These are phyloP conservation scores for Hymenochirus boettgeri DNA, from an alignment of 2,113 vertebrate species.

Conservation along the genomic window DNA sequence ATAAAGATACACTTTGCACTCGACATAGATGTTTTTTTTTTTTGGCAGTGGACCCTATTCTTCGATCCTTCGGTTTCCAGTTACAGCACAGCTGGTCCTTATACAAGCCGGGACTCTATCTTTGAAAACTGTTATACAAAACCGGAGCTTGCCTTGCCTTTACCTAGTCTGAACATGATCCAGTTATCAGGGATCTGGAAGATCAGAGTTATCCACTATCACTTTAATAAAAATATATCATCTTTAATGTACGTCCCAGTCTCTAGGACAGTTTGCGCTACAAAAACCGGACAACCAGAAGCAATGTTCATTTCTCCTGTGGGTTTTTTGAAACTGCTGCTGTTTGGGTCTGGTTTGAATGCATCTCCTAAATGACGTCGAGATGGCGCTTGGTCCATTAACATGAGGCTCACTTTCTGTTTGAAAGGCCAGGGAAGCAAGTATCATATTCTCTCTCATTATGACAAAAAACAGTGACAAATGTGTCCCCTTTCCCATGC, in stretches of 20 bases:
- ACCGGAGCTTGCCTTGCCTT: slow-evolving; percentile 66
- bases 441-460: slow-evolving; percentile 96
- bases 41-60: slow-evolving; percentile 56
- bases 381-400: slow-evolving; percentile 92
- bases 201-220: slow-evolving; percentile 95
- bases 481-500: slow-evolving; percentile 96
- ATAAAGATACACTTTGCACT: slow-evolving; percentile 10
- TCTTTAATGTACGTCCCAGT: slow-evolving; percentile 95
- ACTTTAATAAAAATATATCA: slow-evolving; percentile 98
- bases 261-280: slow-evolving; percentile 90
- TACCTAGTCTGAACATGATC: slow-evolving; percentile 52
- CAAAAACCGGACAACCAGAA: slow-evolving; percentile 93
- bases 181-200: slow-evolving; percentile 86
- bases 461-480: slow-evolving; percentile 96
- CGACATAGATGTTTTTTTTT: slow-evolving; percentile 55
- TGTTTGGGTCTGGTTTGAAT: slow-evolving; percentile 95
- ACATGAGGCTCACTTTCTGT: slow-evolving; percentile 96
- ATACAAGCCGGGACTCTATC: slow-evolving; percentile 61
- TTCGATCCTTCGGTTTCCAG: slow-evolving; percentile 60
- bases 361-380: slow-evolving; percentile 90
- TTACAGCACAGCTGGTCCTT: slow-evolving; percentile 58
- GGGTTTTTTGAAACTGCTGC: slow-evolving; percentile 95
- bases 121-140: slow-evolving; percentile 65
- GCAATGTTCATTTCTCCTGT: slow-evolving; percentile 98
- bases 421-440: slow-evolving; percentile 96